Evolutionary conservation across 2,113 vertebrate genomes (phyloP).

Genomic region (Petroica traversi): DNA sequence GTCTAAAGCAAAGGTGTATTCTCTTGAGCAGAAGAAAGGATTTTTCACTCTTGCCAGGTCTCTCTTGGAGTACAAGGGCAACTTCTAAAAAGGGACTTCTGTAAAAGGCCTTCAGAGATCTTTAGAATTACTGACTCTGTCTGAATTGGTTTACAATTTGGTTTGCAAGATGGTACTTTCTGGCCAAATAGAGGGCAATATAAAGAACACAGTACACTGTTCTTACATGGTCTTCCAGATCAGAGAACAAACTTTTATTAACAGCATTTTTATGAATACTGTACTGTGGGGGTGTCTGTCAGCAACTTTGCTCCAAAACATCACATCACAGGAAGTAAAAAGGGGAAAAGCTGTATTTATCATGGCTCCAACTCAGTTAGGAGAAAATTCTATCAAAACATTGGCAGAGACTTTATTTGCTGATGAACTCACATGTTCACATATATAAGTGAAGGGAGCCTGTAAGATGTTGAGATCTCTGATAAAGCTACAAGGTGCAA

Average conservation of each 20-base stretch:
- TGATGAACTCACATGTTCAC: not conserved
- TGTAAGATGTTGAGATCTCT: not conserved
- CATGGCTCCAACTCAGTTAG: not conserved
- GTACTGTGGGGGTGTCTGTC: not conserved
- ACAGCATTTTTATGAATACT: not conserved
- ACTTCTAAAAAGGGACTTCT: not conserved
- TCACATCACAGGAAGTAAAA: not conserved
- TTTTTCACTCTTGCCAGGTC: not conserved
- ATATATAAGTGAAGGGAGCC: not conserved
- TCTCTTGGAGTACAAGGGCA: not conserved
- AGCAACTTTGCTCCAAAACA: not conserved
- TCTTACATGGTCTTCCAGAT: not conserved
- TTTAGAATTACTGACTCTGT: not conserved
- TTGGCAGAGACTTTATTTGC: not conserved
- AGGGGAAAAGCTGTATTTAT: not conserved
- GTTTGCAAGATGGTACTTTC: not conserved
- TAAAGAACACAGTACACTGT: not conserved
- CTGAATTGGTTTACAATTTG: not conserved
- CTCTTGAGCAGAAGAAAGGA: not conserved
- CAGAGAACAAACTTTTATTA: not conserved
- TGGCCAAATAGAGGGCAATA: not conserved
- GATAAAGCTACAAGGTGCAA: not conserved
- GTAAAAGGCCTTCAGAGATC: not conserved
- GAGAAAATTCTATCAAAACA: not conserved
- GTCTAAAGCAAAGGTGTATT: not conserved